phyloP scores from a whole-genome alignment of 2,888 invertebrate species.

The Lampropteryx suffumata region DNA sequence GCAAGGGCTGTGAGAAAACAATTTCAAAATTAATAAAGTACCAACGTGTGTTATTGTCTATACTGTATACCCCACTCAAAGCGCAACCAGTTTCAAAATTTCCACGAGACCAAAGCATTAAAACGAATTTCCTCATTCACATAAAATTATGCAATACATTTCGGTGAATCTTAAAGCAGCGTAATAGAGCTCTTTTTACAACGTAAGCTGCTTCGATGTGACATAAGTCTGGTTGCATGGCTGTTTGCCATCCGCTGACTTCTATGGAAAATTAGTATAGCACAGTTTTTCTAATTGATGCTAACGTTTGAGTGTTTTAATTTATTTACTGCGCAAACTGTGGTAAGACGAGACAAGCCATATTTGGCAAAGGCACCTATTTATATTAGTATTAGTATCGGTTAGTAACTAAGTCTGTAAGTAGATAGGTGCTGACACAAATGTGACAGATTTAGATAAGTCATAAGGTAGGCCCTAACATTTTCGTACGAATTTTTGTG shows the following conservation, averaged over 20 bases:
- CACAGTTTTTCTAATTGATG: slow-evolving; percentile 26
- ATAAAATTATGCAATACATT: too few relatives aligned
- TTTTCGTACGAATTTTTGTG: too few relatives aligned
- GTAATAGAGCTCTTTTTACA: background rate
- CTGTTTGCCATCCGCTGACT: slow-evolving; percentile 16
- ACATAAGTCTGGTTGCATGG: too few relatives aligned
- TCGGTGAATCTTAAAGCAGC: background rate
- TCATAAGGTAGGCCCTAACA: too few relatives aligned
- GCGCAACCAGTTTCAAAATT: slow-evolving; percentile 52
- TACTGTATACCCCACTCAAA: slow-evolving; percentile 47
- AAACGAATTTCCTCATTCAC: slow-evolving; percentile 57
- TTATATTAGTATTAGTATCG: too few relatives aligned
- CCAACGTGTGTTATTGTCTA: slow-evolving; percentile 47
- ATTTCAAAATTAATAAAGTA: slow-evolving; percentile 47
- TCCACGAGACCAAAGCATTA: slow-evolving; percentile 52
- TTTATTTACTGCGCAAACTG: slow-evolving; percentile 14
- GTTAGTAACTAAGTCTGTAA: too few relatives aligned
- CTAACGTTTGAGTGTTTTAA: slow-evolving; percentile 23
- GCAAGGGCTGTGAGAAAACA: slow-evolving; percentile 43
- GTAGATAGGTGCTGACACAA: too few relatives aligned
- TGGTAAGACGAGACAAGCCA: background rate
- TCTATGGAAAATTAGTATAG: slow-evolving; percentile 31
- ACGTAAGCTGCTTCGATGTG: background rate
- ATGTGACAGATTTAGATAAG: too few relatives aligned
- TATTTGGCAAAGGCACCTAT: background rate